These are phyloP conservation scores for Kryptopterus vitreolus DNA, from an alignment of 2,797 vertebrate species.

Conservation along the genomic window DNA sequence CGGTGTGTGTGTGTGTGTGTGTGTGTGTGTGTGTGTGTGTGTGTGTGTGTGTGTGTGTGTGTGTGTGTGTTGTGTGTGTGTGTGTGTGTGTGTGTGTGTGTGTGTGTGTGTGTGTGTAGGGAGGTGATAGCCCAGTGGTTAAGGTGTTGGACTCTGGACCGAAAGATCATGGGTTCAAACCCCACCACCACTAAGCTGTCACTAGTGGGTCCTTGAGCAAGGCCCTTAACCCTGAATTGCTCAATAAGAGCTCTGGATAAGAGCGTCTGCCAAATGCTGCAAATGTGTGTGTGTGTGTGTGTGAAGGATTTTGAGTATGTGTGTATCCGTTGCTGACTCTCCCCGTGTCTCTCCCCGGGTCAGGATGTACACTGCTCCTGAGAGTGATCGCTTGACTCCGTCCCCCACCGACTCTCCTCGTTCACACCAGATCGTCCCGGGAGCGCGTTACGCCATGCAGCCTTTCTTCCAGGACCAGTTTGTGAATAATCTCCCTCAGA, in stretches of 20 bases:
- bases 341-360: slow-evolving; percentile 36
- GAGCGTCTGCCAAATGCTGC: too few species aligned
- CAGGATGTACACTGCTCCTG: slow-evolving; percentile 82
- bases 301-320: background rate
- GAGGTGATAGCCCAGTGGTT: too few species aligned
- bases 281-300: background rate
- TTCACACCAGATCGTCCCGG: slow-evolving; percentile 96
- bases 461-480: slow-evolving; percentile 99
- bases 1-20: background rate
- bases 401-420: slow-evolving; percentile 98
- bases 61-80: background rate
- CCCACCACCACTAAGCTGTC: too few species aligned
- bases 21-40: background rate
- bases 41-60: background rate
- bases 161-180: too few species aligned
- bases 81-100: background rate
- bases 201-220: too few species aligned
- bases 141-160: too few species aligned
- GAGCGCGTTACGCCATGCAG: slow-evolving; percentile 92
- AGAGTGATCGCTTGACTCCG: slow-evolving; percentile 96
- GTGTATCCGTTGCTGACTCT: background rate
- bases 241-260: too few species aligned
- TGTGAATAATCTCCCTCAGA: slow-evolving; percentile 95
- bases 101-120: too few species aligned
- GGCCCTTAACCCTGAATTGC: too few species aligned